Evolutionary conservation across 2,888 invertebrate species (phyloP).

Genomic region (Brachypalpus laphriformis): DNA sequence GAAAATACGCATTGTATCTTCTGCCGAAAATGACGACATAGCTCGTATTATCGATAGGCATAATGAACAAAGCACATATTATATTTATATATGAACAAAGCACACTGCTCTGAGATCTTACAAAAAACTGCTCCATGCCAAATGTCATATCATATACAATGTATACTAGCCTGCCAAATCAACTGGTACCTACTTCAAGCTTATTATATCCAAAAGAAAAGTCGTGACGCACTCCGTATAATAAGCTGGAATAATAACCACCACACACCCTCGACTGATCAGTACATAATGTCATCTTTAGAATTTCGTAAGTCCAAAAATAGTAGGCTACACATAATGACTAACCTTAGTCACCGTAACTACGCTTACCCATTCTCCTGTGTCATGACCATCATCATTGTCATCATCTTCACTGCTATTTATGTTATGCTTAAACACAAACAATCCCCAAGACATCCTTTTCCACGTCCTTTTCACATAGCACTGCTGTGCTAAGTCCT

Average conservation of each 20-base stretch:
- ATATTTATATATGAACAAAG: too few species aligned
- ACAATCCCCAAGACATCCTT: constrained; percentile 44
- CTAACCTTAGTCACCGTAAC: constrained; percentile 25
- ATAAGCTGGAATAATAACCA: background rate
- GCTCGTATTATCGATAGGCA: too few species aligned
- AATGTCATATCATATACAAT: too few species aligned
- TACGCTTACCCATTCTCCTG: constrained; percentile 11
- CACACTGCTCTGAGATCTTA: too few species aligned
- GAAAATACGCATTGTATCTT: too few species aligned
- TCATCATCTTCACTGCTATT: constrained; percentile 28
- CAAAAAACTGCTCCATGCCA: too few species aligned
- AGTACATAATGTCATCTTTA: background rate
- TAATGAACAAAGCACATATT: too few species aligned
- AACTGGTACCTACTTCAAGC: too few species aligned
- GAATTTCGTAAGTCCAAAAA: constrained; percentile 6
- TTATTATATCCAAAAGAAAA: too few species aligned
- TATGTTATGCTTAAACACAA: constrained; percentile 35
- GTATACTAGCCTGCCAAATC: too few species aligned
- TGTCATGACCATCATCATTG: constrained; percentile 30
- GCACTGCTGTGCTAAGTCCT: constrained; percentile 34
- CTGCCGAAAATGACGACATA: too few species aligned
- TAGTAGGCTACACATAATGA: constrained; percentile 14
- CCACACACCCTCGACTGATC: background rate
- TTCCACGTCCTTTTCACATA: constrained; percentile 42
- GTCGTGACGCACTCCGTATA: too few species aligned